phyloP scores from a whole-genome alignment of 2,888 invertebrate species.

The Colostygia pectinataria region DNA sequence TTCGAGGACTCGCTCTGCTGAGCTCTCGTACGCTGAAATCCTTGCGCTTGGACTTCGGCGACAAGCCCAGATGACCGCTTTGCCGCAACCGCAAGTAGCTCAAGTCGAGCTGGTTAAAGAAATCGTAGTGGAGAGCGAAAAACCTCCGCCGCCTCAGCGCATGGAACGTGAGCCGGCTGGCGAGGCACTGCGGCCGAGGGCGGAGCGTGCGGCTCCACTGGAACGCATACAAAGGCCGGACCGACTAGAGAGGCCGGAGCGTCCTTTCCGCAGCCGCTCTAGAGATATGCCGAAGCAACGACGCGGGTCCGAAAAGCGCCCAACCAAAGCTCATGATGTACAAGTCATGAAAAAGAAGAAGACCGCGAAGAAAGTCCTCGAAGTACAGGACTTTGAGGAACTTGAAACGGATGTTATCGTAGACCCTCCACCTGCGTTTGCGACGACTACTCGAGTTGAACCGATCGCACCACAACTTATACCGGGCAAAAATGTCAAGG shows the following conservation, averaged over 20 bases:
- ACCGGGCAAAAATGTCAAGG: constrained; percentile 9
- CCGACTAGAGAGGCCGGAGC: constrained; percentile 48
- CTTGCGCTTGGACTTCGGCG: constrained; percentile 85
- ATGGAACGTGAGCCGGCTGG: constrained; percentile 41
- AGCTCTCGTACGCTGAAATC: constrained; percentile 88
- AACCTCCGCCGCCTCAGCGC: constrained; percentile 46
- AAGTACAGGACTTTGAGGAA: constrained; percentile 73
- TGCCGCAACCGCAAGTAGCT: constrained; percentile 69
- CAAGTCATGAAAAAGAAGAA: constrained; percentile 68
- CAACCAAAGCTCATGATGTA: constrained; percentile 61
- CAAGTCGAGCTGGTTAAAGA: constrained; percentile 68
- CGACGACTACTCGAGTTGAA: background rate
- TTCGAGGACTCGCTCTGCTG: constrained; percentile 76
- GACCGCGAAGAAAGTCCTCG: constrained; percentile 62
- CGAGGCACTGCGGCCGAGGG: background rate
- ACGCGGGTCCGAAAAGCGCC: constrained; percentile 65
- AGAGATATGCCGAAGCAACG: constrained; percentile 69
- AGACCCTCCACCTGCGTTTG: constrained; percentile 14
- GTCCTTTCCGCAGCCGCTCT: constrained; percentile 58
- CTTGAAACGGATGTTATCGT: constrained; percentile 34
- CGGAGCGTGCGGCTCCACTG: constrained; percentile 34
- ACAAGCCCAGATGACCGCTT: constrained; percentile 49
- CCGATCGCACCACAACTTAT: background rate
- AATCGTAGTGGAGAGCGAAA: constrained; percentile 57
- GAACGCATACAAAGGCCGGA: constrained; percentile 48